A percentile compares a stretch with the other conserved stretches of the same genome.
These are phyloP conservation scores for Channa maculata DNA, from an alignment of 2,113 vertebrate species.

Conservation along the genomic window DNA sequence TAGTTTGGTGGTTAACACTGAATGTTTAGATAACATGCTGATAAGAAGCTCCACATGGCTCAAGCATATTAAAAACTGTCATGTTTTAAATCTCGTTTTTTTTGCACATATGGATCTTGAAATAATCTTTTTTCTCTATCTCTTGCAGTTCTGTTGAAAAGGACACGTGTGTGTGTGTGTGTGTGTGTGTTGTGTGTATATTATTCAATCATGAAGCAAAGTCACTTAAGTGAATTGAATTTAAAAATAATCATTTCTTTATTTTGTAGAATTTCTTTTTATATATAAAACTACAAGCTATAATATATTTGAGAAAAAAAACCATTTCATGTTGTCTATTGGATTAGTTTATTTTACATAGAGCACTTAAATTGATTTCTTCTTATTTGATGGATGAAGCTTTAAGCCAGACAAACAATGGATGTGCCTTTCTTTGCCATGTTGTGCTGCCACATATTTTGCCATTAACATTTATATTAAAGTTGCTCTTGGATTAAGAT, in stretches of 20 bases:
- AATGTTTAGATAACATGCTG: too few species aligned
- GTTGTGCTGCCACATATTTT: slow-evolving; percentile 52
- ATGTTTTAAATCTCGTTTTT: not conserved
- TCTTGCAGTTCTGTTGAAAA: slow-evolving; percentile 83
- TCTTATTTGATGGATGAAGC: slow-evolving; percentile 28
- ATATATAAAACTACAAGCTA: slow-evolving; percentile 64
- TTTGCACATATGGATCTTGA: not conserved
- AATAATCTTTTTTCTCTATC: not conserved
- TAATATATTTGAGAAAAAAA: slow-evolving; percentile 63
- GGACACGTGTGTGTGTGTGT: not conserved
- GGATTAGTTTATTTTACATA: slow-evolving; percentile 58
- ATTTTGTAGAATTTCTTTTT: slow-evolving; percentile 58
- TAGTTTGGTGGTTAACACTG: too few species aligned
- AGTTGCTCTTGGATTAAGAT: slow-evolving; percentile 49
- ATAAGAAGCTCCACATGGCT: too few species aligned
- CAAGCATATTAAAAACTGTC: too few species aligned
- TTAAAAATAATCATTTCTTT: slow-evolving; percentile 37
- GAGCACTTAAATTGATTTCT: slow-evolving; percentile 51
- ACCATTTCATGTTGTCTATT: slow-evolving; percentile 55
- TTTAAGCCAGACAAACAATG: slow-evolving; percentile 20
- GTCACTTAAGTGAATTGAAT: slow-evolving; percentile 41
- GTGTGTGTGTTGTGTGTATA: not conserved
- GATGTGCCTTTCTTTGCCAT: slow-evolving; percentile 67
- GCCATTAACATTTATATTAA: slow-evolving; percentile 66
- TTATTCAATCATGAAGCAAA: slow-evolving; percentile 36